Evolutionary conservation across 2,113 vertebrate genomes (phyloP).

Genomic region (Gymnobelideus leadbeateri): DNA sequence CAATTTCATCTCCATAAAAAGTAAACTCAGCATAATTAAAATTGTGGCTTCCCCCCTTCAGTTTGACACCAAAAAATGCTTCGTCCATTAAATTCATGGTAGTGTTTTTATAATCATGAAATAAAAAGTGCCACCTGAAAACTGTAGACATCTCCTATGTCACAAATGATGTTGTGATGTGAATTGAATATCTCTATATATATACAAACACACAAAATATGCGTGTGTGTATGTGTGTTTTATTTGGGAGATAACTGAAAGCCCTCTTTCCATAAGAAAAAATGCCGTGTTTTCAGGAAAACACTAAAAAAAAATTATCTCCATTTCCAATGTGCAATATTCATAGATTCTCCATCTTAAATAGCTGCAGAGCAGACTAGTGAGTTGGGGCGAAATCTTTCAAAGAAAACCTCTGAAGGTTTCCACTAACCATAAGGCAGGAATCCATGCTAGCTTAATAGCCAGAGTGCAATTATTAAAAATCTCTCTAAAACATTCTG

Average conservation of each 20-base stretch:
- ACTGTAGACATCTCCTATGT: slow-evolving; percentile 76
- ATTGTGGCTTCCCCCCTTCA: slow-evolving; percentile 87
- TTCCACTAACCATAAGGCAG: slow-evolving; percentile 81
- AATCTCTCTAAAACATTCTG: slow-evolving; percentile 84
- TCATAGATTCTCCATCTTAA: slow-evolving; percentile 67
- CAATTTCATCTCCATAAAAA: slow-evolving; percentile 85
- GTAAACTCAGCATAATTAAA: slow-evolving; percentile 86
- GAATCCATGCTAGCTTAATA: slow-evolving; percentile 74
- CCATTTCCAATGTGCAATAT: slow-evolving; percentile 67
- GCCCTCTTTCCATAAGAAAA: slow-evolving; percentile 74
- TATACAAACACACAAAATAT: not conserved
- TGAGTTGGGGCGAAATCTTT: slow-evolving; percentile 69
- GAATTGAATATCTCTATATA: slow-evolving; percentile 58
- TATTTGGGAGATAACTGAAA: slow-evolving; percentile 72
- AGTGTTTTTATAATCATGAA: slow-evolving; percentile 83
- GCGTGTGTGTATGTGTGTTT: not conserved
- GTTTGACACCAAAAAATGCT: slow-evolving; percentile 83
- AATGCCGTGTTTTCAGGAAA: slow-evolving; percentile 78
- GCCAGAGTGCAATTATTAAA: slow-evolving; percentile 75
- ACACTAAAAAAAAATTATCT: slow-evolving; percentile 58
- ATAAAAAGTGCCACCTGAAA: slow-evolving; percentile 84
- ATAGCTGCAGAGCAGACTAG: slow-evolving; percentile 77
- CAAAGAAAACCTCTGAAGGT: slow-evolving; percentile 68
- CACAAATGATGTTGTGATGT: slow-evolving; percentile 81
- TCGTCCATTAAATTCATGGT: slow-evolving; percentile 81